These are phyloP conservation scores for Rhinophrynus dorsalis DNA, from an alignment of 2,797 vertebrate species.

Conservation along the genomic window DNA sequence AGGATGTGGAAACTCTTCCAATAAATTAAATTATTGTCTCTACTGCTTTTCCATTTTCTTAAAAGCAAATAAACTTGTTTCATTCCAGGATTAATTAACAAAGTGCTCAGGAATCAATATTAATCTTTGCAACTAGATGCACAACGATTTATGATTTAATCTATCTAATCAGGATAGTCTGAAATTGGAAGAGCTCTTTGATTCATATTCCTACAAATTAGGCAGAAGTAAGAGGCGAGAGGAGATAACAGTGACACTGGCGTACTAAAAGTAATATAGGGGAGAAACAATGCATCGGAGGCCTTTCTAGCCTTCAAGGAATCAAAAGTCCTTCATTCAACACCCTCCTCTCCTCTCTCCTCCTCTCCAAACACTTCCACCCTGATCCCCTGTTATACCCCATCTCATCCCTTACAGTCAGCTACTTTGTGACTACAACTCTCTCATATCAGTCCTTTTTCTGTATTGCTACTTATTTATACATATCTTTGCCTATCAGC, in stretches of 20 bases:
- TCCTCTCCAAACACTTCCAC: too few relatives aligned
- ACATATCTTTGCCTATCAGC: too few relatives aligned
- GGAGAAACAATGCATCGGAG: too few relatives aligned
- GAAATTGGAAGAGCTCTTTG: conserved; percentile 15
- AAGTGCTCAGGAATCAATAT: background rate
- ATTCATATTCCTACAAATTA: conserved; percentile 8
- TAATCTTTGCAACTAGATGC: background rate
- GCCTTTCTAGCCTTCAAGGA: too few relatives aligned
- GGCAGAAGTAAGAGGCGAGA: background rate
- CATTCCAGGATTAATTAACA: conserved; percentile 31
- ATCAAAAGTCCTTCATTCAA: too few relatives aligned
- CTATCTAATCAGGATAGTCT: background rate
- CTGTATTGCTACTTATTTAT: too few relatives aligned
- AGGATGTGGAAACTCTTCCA: background rate
- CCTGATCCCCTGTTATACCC: too few relatives aligned
- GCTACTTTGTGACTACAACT: too few relatives aligned
- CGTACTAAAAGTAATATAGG: too few relatives aligned
- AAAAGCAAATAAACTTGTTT: conserved; percentile 27
- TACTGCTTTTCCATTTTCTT: conserved; percentile 26
- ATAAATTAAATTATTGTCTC: background rate
- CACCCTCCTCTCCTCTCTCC: too few relatives aligned
- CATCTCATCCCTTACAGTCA: too few relatives aligned
- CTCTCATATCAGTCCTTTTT: too few relatives aligned
- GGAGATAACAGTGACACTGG: conserved; percentile 1
- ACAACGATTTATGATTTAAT: conserved; percentile 24